Evolutionary conservation across 2,113 vertebrate species (phyloP).

Genomic region (Scomber japonicus): DNA sequence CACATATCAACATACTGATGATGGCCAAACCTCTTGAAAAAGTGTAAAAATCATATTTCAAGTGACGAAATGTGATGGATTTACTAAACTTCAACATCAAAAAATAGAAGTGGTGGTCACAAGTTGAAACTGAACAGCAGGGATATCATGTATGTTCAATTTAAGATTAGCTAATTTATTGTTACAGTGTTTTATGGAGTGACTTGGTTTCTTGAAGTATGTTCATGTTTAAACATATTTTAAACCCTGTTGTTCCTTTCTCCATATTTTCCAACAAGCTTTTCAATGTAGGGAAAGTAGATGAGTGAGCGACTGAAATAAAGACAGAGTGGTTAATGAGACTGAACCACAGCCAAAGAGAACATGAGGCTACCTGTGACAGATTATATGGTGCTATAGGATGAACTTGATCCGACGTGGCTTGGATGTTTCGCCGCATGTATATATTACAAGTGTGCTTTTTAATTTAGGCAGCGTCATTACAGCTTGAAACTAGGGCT

Average conservation of each 20-base stretch:
- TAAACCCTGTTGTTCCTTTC: neutral
- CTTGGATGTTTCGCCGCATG: conserved; percentile 16
- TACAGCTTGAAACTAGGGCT: conserved; percentile 7
- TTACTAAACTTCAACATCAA: no score
- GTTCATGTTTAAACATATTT: no score
- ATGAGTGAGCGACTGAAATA: conserved; percentile 22
- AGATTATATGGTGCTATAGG: conserved; percentile 64
- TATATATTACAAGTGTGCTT: conserved; percentile 47
- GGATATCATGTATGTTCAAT: no score
- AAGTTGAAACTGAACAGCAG: no score
- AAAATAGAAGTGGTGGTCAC: no score
- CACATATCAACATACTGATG: no score
- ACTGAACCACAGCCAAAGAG: conserved; percentile 40
- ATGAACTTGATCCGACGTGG: conserved; percentile 57
- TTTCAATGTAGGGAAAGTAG: neutral
- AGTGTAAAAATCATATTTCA: no score
- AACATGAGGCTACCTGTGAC: conserved; percentile 58
- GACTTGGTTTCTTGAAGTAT: no score
- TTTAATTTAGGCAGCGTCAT: conserved; percentile 15
- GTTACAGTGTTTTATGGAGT: no score
- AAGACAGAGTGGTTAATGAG: neutral
- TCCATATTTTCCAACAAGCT: neutral
- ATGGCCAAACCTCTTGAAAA: no score
- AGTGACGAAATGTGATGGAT: no score
- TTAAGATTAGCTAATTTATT: no score